Evolutionary conservation across 2,113 vertebrate species (phyloP), one percentile per base, ranked within the genome.

Genomic region (Cebus imitator): DNA sequence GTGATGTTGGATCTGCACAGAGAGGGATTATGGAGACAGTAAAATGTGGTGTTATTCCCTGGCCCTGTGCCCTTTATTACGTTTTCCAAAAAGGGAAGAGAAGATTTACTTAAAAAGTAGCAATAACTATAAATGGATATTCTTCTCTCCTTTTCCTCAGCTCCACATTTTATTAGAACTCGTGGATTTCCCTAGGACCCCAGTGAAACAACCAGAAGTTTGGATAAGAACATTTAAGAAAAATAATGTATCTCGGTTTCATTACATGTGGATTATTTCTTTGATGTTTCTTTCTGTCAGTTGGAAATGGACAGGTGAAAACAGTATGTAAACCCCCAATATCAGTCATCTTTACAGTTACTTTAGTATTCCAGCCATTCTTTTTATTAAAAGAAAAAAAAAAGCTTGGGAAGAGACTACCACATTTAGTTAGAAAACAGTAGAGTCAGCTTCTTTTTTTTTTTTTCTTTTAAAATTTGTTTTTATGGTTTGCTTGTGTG

Each of bases 251-350:
- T 86, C 18, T 37, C 1, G 40, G 23, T n/a, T 64, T n/a, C 25
- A 68, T 61, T 78, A 50, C 43, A 25, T 2, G 7, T 27, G 12
- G n/a, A 35, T 89, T 68, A 43, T 40, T 82, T 85, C 50, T 89
- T 70, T 37, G 32, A n/a, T 64, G 66, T 30, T 32, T 55, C n/a
- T 83, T 5, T 43, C 23, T n/a, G 5, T 70, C 43, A 35, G 79
- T 75, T 6, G 45, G 21, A 64, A 50, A 61, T 37, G 40, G 20
- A 23, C n/a, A 82, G 81, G 9, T 58, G 14, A 10, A 66, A 50
- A n/a, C 7, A 2, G 13, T 9, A 18, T 0, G 0, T 23, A 45
- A 89, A 3, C 17, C 8, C 8, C 5, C 7, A 27, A 52, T 4
- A 14, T 27, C 20, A 35, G 50, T 21, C 52, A 52, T 66, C 45